Evolutionary conservation across 2,113 vertebrate species (phyloP).

Genomic region (Phrynocephalus versicolor): DNA sequence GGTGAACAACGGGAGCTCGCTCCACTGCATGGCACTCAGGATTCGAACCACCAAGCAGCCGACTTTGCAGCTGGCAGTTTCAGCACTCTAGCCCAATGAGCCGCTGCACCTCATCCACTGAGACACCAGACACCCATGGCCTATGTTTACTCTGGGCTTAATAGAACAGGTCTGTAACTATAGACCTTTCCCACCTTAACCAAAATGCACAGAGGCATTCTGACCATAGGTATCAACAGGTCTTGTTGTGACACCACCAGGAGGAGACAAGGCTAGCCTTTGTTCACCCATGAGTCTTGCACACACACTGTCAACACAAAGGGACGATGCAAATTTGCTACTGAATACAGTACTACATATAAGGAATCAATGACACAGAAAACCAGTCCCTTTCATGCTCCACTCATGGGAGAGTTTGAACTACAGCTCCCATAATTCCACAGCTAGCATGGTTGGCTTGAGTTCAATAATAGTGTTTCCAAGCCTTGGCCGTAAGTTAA

Average conservation of each 20-base stretch:
- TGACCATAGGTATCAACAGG: not conserved
- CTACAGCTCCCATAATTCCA: not conserved
- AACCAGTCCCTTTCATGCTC: not conserved
- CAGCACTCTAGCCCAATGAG: too few species aligned
- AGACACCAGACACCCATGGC: too few species aligned
- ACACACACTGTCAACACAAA: not conserved
- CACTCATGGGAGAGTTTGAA: not conserved
- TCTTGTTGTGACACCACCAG: too few species aligned
- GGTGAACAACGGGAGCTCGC: too few species aligned
- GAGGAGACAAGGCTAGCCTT: not conserved
- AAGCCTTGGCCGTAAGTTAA: too few species aligned
- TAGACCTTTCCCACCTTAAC: not conserved
- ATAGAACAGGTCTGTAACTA: too few species aligned
- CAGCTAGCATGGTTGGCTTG: not conserved
- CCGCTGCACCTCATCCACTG: too few species aligned
- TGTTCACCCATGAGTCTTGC: not conserved
- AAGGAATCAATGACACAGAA: not conserved
- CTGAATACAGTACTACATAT: not conserved
- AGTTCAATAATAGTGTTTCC: too few species aligned
- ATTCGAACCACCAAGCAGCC: too few species aligned
- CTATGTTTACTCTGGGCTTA: too few species aligned
- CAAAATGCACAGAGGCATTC: not conserved
- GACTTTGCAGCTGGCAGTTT: too few species aligned
- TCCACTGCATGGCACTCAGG: too few species aligned
- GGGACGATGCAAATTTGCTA: not conserved